Evolutionary conservation across 2,888 invertebrate species (phyloP).

Genomic region (Limnephilus marmoratus): DNA sequence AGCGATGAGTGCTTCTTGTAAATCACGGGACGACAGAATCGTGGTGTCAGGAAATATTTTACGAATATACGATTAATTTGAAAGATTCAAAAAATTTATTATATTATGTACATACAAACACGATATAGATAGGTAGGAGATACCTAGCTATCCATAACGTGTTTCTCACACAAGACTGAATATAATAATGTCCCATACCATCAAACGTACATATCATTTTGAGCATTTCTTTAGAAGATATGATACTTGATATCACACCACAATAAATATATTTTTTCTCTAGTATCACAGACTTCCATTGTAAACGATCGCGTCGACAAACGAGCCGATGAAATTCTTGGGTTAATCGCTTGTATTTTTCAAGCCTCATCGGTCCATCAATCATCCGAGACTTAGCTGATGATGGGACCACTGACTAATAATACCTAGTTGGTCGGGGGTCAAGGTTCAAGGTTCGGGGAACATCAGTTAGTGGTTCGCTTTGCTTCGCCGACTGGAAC

Average conservation of each 20-base stretch:
- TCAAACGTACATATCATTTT: neutral
- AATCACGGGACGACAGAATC: too few species aligned
- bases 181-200: neutral
- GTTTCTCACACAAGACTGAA: neutral
- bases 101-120: too few species aligned
- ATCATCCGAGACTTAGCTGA: slow-evolving; percentile 50
- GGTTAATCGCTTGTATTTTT: slow-evolving; percentile 42
- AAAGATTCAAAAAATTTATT: too few species aligned
- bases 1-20: too few species aligned
- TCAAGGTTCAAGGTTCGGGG: slow-evolving; percentile 56
- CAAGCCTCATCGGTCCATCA: slow-evolving; percentile 48
- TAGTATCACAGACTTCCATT: slow-evolving; percentile 30
- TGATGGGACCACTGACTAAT: slow-evolving; percentile 61
- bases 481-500: slow-evolving; percentile 34
- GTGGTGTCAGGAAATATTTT: too few species aligned
- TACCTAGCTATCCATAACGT: too few species aligned
- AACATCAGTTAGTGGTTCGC: slow-evolving; percentile 30
- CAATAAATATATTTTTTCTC: neutral
- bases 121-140: too few species aligned
- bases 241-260: neutral
- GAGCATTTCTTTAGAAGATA: neutral
- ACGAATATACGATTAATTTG: too few species aligned
- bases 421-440: slow-evolving; percentile 56
- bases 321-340: slow-evolving; percentile 14
- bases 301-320: neutral